phyloP scores from a whole-genome alignment of 2,888 invertebrate genomes.

The Sphecodes monilicornis region DNA sequence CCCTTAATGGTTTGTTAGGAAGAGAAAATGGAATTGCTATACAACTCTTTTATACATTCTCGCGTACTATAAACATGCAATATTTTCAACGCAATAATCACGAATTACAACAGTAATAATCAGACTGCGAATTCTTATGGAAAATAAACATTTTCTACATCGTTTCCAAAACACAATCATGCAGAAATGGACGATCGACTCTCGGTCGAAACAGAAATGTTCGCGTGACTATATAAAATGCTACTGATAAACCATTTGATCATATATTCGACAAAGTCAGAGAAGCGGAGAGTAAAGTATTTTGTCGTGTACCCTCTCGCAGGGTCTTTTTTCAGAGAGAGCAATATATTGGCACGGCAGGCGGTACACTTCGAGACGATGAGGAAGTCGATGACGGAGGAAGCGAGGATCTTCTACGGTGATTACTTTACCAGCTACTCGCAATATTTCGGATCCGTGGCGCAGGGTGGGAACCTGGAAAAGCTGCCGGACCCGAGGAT shows the following conservation, averaged over 20 bases:
- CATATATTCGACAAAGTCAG: neutral
- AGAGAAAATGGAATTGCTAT: too few species aligned
- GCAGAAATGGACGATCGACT: too few species aligned
- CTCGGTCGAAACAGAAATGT: neutral
- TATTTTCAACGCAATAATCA: too few species aligned
- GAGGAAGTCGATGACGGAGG: slow-evolving; percentile 87
- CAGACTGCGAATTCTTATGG: too few species aligned
- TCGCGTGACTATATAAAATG: neutral
- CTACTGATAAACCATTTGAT: neutral
- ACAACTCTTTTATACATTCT: too few species aligned
- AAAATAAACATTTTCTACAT: too few species aligned
- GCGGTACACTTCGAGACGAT: slow-evolving; percentile 87
- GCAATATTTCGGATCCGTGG: slow-evolving; percentile 86
- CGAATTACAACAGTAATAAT: too few species aligned
- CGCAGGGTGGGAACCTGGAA: slow-evolving; percentile 84
- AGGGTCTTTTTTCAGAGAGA: slow-evolving; percentile 90
- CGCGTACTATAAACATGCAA: too few species aligned
- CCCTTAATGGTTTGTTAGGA: neutral
- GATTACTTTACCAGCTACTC: slow-evolving; percentile 88
- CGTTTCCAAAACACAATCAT: too few species aligned
- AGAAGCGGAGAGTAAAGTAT: neutral
- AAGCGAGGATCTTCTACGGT: slow-evolving; percentile 88
- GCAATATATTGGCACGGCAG: slow-evolving; percentile 90
- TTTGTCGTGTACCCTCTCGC: slow-evolving; percentile 44
- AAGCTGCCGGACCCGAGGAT: slow-evolving; percentile 86